Conservation (phyloP, 2,113 vertebrate genomes). For the Orientallactaga bullata region DNA sequence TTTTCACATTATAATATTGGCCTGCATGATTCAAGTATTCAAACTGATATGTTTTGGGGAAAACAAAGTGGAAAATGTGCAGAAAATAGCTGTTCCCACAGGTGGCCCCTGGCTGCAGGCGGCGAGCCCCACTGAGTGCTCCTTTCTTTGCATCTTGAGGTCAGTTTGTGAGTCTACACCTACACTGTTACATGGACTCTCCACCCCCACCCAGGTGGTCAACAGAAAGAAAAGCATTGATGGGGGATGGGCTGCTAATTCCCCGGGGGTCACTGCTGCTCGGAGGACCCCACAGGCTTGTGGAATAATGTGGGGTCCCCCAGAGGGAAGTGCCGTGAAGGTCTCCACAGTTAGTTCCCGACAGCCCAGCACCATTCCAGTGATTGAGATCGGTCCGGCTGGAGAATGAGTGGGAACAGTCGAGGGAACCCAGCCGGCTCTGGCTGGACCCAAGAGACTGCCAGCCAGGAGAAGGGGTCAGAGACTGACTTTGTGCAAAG, state of each 20-base stretch:
- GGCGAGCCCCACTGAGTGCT: conserved; percentile 95
- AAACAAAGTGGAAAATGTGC: conserved; percentile 99
- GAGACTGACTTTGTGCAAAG: conserved; percentile 99
- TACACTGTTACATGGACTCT: conserved; percentile 95
- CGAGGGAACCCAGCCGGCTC: conserved; percentile 93
- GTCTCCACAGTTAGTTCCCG: conserved; percentile 91
- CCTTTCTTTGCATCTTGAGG: conserved; percentile 91
- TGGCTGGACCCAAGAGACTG: conserved; percentile 95
- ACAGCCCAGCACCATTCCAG: conserved; percentile 96
- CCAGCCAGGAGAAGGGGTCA: conserved; percentile 96
- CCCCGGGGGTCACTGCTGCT: conserved; percentile 93
- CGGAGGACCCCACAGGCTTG: conserved; percentile 97
- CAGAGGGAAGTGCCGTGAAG: conserved; percentile 98
- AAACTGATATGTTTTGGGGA: conserved; percentile 99
- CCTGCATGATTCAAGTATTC: conserved; percentile 99
- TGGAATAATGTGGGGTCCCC: conserved; percentile 97
- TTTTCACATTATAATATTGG: conserved; percentile 99
- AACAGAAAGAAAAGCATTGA: conserved; percentile 97
- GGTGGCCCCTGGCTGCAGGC: conserved; percentile 94
- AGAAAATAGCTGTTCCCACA: conserved; percentile 98
- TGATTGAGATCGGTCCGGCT: conserved; percentile 96
- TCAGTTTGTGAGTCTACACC: conserved; percentile 91
- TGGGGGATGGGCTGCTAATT: conserved; percentile 96
- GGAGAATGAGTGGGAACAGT: conserved; percentile 95
- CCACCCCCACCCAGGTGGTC: conserved; percentile 96